Conservation (phyloP, 1,140 invertebrate species). For the Procambarus clarkii region DNA sequence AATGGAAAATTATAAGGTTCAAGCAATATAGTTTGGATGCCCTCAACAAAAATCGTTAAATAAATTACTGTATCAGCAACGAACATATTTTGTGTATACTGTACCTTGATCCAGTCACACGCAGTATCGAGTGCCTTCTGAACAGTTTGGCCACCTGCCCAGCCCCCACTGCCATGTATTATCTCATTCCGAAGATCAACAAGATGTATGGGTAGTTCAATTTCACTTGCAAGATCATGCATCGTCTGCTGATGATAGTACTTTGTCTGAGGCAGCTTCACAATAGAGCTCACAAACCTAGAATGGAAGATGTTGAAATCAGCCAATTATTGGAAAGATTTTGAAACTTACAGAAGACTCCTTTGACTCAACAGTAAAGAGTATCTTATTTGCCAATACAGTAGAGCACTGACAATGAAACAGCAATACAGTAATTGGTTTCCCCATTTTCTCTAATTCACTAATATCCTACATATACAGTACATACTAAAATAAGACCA, state of each 20-base stretch:
- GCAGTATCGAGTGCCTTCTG: conserved; percentile 32
- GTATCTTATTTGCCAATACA: too few relatives aligned
- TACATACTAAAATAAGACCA: too few relatives aligned
- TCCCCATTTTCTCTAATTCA: too few relatives aligned
- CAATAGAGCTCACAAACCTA: conserved; percentile 53
- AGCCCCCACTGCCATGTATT: conserved; percentile 38
- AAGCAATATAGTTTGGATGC: too few relatives aligned
- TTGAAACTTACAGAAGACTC: too few relatives aligned
- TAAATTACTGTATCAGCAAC: too few relatives aligned
- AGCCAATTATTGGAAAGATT: not conserved
- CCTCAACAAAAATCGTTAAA: too few relatives aligned
- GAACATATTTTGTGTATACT: not conserved
- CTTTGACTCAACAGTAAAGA: too few relatives aligned
- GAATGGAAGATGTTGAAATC: not conserved
- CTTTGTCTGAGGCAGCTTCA: conserved; percentile 28
- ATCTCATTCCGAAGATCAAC: conserved; percentile 62
- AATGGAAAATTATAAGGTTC: too few relatives aligned
- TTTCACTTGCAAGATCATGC: conserved; percentile 31
- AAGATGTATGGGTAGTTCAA: conserved; percentile 44
- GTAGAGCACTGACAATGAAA: too few relatives aligned
- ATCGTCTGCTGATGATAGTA: conserved; percentile 38
- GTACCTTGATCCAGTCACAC: conserved; percentile 55
- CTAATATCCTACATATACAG: too few relatives aligned
- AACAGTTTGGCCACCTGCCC: conserved; percentile 36
- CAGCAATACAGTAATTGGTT: too few relatives aligned